Evolutionary conservation across 2,797 vertebrate genomes (phyloP).

Genomic region (Lacerta bilineata): DNA sequence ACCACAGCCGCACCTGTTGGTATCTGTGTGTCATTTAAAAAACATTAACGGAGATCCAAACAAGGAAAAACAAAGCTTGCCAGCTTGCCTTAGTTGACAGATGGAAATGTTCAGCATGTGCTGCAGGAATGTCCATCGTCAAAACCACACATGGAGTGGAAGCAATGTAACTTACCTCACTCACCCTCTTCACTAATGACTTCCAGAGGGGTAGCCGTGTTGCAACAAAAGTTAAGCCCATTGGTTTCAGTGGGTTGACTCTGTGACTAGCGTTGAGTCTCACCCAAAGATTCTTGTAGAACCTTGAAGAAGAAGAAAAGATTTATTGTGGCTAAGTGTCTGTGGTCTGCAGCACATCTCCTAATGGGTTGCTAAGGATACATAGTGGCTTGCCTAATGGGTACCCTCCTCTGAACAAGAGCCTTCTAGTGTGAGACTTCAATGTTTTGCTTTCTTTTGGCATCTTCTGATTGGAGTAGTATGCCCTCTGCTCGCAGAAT

Average conservation of each 20-base stretch:
- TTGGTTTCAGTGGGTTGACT: too few relatives aligned
- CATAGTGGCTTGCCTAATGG: background rate
- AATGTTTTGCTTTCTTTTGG: background rate
- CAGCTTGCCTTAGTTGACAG: background rate
- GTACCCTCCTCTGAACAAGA: background rate
- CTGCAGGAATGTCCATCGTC: background rate
- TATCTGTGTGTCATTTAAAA: background rate
- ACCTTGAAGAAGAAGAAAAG: too few relatives aligned
- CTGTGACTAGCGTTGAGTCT: background rate
- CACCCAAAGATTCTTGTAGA: background rate
- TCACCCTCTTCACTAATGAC: background rate
- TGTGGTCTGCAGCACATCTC: background rate
- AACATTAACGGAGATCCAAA: background rate
- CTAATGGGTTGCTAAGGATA: background rate
- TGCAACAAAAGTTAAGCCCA: background rate
- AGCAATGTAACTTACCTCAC: background rate
- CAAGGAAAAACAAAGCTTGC: rapidly evolving
- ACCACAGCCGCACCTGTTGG: background rate
- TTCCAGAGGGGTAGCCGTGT: background rate
- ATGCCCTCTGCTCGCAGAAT: too few relatives aligned
- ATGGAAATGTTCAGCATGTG: background rate
- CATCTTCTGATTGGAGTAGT: background rate
- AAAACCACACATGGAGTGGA: background rate
- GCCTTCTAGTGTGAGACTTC: background rate
- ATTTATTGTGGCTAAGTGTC: background rate